Conservation (phyloP, 2,797 vertebrate species). For the Alauda arvensis region DNA sequence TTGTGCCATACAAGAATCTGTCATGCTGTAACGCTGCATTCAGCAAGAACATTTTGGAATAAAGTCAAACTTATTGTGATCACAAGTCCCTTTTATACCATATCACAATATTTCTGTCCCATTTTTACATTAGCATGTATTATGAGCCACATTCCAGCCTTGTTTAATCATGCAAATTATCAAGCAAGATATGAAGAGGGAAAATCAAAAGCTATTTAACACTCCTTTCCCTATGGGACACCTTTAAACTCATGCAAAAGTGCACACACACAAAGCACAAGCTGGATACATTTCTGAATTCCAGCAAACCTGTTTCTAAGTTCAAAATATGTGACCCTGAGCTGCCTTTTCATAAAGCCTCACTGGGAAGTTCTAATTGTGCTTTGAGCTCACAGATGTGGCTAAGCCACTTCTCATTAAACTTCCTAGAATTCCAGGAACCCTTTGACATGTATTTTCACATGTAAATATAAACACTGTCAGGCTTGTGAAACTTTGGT, state of each 20-base stretch:
- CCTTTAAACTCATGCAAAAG: constrained; percentile 4
- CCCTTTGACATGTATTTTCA: constrained; percentile 10
- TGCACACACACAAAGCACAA: neutral
- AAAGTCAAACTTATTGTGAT: neutral
- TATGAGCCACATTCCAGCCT: neutral
- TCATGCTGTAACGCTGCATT: neutral
- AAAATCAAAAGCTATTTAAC: neutral
- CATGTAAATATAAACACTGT: constrained; percentile 22
- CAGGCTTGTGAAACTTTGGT: neutral
- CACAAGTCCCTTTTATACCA: neutral
- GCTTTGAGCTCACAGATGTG: constrained; percentile 30
- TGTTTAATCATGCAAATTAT: constrained; percentile 17
- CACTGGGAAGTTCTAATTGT: constrained; percentile 25
- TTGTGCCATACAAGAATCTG: neutral
- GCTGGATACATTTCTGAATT: neutral
- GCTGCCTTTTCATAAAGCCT: constrained; percentile 11
- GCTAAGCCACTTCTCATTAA: constrained; percentile 44
- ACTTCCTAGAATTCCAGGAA: neutral
- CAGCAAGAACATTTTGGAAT: neutral
- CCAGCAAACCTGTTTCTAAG: constrained; percentile 17
- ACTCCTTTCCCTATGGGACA: neutral
- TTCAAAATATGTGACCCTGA: constrained; percentile 29
- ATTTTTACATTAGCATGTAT: neutral
- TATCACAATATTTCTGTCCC: neutral
- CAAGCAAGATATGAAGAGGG: neutral